A percentile compares a stretch with the other conserved stretches of the same genome.
phyloP scores from a whole-genome alignment of 2,888 invertebrate genomes.

The Acronicta alni region DNA sequence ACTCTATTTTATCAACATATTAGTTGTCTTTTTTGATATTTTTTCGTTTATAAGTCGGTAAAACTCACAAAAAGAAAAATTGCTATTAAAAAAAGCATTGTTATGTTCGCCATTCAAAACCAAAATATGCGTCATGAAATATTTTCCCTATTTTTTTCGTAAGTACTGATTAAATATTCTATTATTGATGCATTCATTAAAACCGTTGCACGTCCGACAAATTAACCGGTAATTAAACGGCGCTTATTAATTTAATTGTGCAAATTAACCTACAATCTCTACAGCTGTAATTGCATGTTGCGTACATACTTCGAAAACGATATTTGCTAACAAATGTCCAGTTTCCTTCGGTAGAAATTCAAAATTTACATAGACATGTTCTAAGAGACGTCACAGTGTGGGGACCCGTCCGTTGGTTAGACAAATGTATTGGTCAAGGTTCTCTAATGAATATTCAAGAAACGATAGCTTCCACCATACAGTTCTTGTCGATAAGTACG shows the following conservation, averaged over 20 bases:
- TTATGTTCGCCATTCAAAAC: too few species aligned
- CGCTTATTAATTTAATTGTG: conserved; percentile 40
- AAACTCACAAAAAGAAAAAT: too few species aligned
- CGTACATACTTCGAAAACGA: conserved; percentile 51
- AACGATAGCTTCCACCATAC: conserved; percentile 56
- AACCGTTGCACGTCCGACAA: conserved; percentile 28
- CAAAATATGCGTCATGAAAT: too few species aligned
- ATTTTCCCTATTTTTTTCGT: too few species aligned
- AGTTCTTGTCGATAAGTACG: conserved; percentile 61
- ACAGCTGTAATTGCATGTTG: conserved; percentile 47
- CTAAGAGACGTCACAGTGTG: conserved; percentile 56
- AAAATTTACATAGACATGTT: conserved; percentile 70
- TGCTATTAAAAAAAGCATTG: too few species aligned
- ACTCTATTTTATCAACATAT: not conserved
- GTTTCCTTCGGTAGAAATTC: conserved; percentile 68
- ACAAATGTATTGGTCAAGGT: conserved; percentile 78
- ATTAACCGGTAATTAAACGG: conserved; percentile 49
- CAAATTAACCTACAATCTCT: conserved; percentile 49
- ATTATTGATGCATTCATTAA: conserved; percentile 26
- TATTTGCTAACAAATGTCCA: conserved; percentile 56
- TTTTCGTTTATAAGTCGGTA: too few species aligned
- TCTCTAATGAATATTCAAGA: conserved; percentile 74
- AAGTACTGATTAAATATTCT: conserved; percentile 4
- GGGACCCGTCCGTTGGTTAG: conserved; percentile 47
- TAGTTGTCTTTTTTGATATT: too few species aligned